Base-by-base conservation (phyloP, 2,888 invertebrate genomes). In the Acrobasis consociella region DNA sequence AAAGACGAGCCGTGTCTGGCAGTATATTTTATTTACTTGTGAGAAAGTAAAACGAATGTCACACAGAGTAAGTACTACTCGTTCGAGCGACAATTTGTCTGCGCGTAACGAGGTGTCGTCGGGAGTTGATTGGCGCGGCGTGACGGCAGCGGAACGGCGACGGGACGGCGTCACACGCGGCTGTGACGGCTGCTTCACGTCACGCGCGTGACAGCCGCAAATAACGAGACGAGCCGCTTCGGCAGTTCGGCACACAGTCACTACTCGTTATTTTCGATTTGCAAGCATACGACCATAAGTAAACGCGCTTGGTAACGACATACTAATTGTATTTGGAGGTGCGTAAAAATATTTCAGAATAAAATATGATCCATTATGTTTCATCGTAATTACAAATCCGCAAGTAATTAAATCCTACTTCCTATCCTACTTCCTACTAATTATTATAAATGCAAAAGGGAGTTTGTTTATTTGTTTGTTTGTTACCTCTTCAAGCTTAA, bases 191-290 rank as follows among this genome's bases (percentile, higher is more conserved):
- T n/a, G 37, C 52, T 31, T 31, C 52, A n/a, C 52, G 31, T 37
- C 52, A 22, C 17, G 17, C 50, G 17, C 17, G 13, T n/a, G 22
- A 13, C 13, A 22, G 52, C 11, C 31, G 8, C 52, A 13, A 46
- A 37, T 51, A 17, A 51, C 51, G 50, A 17, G 22, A 11, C 51
- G 37, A 22, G 52, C 31, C 13, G 31, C 52, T 31, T 13, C 51
- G 11, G 11, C 31, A n/a, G 37, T 31, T 13, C 51, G 11, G 11
- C 31, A n/a, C 5, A 11, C 22, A 31, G 13, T 13, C 11, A 37
- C 22, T 37, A 31, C 31, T 52, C 52, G 51, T 51, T 51, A 51
- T 51, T 52, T 52, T 52, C 52, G 11, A 52, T 52, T 52, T 13
- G 13, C 52, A 52, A 52, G 22, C 31, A 37, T 31, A 11, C 13